Percentiles rank a stretch among this genome's conserved stretches.
Evolutionary conservation across 2,113 vertebrate genomes (phyloP).

Genomic region (Eubucco bourcierii): DNA sequence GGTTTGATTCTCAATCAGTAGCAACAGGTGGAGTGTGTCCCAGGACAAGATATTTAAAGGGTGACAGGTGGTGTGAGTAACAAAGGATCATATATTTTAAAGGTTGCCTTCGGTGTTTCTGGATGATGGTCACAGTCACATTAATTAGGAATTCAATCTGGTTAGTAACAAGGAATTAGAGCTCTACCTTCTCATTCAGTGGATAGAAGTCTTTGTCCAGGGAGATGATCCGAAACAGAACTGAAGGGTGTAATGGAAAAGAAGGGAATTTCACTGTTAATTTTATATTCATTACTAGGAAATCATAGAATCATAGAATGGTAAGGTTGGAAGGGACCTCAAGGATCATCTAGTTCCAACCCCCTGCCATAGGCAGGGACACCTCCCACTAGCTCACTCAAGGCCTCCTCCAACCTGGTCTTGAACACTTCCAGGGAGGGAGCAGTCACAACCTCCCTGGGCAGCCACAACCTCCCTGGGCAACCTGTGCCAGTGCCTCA

Average conservation of each 20-base stretch:
- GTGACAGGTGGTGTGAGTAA: not conserved
- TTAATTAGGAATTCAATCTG: not conserved
- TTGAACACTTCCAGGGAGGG: too few relatives aligned
- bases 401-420: too few relatives aligned
- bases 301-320: too few relatives aligned
- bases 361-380: too few relatives aligned
- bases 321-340: too few relatives aligned
- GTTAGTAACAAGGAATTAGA: not conserved
- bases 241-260: constrained; percentile 30
- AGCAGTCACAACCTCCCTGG: too few relatives aligned
- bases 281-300: too few relatives aligned
- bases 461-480: too few relatives aligned
- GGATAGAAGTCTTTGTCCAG: constrained; percentile 74
- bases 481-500: too few relatives aligned
- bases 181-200: constrained; percentile 69
- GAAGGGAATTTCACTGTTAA: constrained; percentile 16
- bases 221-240: constrained; percentile 71
- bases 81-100: not conserved
- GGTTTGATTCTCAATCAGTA: not conserved
- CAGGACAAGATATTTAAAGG: not conserved
- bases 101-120: not conserved
- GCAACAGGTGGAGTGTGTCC: not conserved
- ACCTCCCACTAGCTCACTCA: too few relatives aligned
- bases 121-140: not conserved
- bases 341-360: too few relatives aligned